Evolutionary conservation across 2,113 vertebrate species (phyloP), one percentile per base, ranked within the genome.

Genomic region (Syngnathus floridae): DNA sequence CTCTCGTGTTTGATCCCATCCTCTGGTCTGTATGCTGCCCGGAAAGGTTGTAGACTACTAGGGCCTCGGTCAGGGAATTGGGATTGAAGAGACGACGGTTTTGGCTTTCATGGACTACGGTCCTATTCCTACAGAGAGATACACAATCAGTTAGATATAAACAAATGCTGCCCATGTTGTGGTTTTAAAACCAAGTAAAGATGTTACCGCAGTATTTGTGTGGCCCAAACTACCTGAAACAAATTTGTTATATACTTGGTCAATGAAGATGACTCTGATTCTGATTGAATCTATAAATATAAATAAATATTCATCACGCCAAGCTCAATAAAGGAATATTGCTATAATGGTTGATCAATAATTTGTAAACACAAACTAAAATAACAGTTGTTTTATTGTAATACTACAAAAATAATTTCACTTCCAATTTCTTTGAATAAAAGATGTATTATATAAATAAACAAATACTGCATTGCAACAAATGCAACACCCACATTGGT

Each of bases 1-100:
- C 82, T 74, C 60, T 72, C 49, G 62, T 13, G 69, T 89, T 87
- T 88, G 89, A 88, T 88, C 83, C 22, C 63, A 72, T 78, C 83
- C 82, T 78, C 74, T 55, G 69, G 78, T 69, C 62, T 43, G 65
- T 72, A 69, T 74, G 66, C 74, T 77, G 74, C 67, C 67, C n/a
- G 35, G 78, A 70, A 75, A 61, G 58, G 43, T 57, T 10, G 0
- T 1, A 40, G 43, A 59, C 49, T 75, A 69, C 69, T 77, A 38
- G 67, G 76, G 69, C 74, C 75, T 74, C 52, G 76, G 75, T 77
- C 59, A 60, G 71, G 63, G 76, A 66, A 84, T 86, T 76, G 82
- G 65, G 73, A 85, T 77, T 69, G 78, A 73, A 72, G 64, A 72
- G 71, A 79, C 77, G 73, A 74, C 67, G 68, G 60, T 66, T 9